These are phyloP conservation scores for Psittacula derbiana DNA, from an alignment of 2,797 vertebrate genomes.

Conservation along the genomic window DNA sequence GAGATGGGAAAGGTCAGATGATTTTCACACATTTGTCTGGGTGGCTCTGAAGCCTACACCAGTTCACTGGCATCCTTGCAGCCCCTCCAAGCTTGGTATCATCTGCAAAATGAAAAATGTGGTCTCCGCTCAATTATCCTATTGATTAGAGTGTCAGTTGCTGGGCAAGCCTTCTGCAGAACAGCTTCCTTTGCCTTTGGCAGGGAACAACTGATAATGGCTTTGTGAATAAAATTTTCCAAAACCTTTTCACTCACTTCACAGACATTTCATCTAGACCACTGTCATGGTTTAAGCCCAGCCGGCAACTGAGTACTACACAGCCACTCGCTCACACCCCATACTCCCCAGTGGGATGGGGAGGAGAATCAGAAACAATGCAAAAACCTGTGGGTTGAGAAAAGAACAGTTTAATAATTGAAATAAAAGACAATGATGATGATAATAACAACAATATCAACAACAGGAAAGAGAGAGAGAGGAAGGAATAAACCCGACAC, in stretches of 20 bases:
- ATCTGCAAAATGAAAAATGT: slow-evolving; percentile 16
- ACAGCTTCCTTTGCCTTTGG: neutral
- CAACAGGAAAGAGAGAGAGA: neutral
- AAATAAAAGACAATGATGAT: neutral
- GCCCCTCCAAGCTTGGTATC: neutral
- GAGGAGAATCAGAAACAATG: neutral
- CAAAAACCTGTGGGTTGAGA: neutral
- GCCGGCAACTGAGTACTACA: neutral
- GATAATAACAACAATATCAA: neutral
- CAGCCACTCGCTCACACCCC: neutral
- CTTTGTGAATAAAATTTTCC: neutral
- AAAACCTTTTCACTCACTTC: neutral
- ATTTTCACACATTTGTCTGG: neutral
- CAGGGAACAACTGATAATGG: neutral
- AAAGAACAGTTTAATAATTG: neutral
- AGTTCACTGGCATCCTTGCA: neutral
- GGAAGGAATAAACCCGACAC: neutral
- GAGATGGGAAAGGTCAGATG: neutral
- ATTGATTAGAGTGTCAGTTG: neutral
- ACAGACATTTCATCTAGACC: neutral
- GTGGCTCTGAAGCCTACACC: neutral
- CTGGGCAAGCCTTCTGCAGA: neutral
- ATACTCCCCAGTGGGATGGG: neutral
- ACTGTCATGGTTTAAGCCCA: neutral
- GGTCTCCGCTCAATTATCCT: neutral